Percentiles rank a stretch among this genome's conserved stretches.
phyloP scores from a whole-genome alignment of 2,888 invertebrate species.

The Toxonevra muliebris region DNA sequence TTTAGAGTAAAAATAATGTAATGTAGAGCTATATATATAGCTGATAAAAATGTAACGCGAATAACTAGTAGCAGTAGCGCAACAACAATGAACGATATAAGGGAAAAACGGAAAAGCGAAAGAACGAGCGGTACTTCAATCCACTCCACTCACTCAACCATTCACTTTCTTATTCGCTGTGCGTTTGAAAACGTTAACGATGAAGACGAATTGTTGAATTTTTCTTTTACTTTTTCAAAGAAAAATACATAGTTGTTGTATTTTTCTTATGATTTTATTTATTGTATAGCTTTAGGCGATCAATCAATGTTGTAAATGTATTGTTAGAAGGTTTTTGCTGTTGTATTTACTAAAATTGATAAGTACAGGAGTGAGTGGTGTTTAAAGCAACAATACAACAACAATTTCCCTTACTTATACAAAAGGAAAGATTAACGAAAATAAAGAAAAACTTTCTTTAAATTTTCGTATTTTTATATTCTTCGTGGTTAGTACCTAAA shows the following conservation, averaged over 20 bases:
- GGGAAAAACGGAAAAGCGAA: too few species aligned
- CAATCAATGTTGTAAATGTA: conserved; percentile 23
- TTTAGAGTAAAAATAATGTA: too few species aligned
- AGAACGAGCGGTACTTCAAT: too few species aligned
- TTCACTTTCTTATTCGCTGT: background rate
- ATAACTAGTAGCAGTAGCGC: too few species aligned
- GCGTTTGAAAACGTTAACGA: background rate
- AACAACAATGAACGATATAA: too few species aligned
- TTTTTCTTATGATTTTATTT: background rate
- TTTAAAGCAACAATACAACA: too few species aligned
- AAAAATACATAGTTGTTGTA: too few species aligned
- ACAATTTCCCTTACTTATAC: too few species aligned
- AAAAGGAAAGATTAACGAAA: too few species aligned
- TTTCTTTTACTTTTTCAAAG: background rate
- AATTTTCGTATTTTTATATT: background rate
- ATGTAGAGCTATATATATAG: too few species aligned
- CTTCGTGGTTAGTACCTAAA: conserved; percentile 17
- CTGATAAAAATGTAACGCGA: too few species aligned
- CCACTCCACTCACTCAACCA: background rate
- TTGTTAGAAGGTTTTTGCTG: background rate
- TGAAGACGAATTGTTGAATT: background rate
- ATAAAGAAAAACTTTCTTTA: too few species aligned
- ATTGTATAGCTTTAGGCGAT: conserved; percentile 22
- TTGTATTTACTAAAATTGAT: conserved; percentile 1
- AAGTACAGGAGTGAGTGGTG: background rate